A percentile compares a stretch with the other conserved stretches of the same genome.
phyloP scores from a whole-genome alignment of 2,888 invertebrate genomes.

The Spilosoma lubricipeda region DNA sequence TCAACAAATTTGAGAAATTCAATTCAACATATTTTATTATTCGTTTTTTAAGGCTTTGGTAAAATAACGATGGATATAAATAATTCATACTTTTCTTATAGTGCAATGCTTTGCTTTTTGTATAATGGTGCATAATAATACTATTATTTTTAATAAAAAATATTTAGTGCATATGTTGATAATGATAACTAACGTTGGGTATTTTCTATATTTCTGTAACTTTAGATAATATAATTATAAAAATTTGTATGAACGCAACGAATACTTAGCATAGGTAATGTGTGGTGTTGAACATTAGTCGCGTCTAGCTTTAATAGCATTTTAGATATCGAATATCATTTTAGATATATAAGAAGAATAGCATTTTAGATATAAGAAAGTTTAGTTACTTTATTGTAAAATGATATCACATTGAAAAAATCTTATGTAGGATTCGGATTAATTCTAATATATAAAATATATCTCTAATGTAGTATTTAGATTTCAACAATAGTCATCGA shows the following conservation, averaged over 20 bases:
- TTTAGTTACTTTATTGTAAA: neutral
- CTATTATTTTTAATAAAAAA: conserved; percentile 8
- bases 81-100: conserved; percentile 16
- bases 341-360: too few species aligned
- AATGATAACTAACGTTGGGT: neutral
- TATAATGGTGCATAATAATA: conserved; percentile 39
- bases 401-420: neutral
- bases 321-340: too few species aligned
- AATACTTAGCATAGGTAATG: neutral
- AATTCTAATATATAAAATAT: too few species aligned
- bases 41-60: neutral
- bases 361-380: neutral
- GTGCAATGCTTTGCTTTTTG: conserved; percentile 58
- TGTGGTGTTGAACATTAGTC: neutral
- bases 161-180: neutral
- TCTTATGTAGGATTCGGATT: rapidly evolving
- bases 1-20: neutral
- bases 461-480: too few species aligned
- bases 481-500: neutral
- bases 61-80: conserved; percentile 7
- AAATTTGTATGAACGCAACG: neutral
- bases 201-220: neutral
- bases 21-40: neutral
- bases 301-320: neutral
- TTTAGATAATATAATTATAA: neutral